Percentiles rank a stretch among this genome's conserved stretches.
These are phyloP conservation scores for Acanthornis magna DNA, from an alignment of 2,797 vertebrate genomes.

Conservation along the genomic window DNA sequence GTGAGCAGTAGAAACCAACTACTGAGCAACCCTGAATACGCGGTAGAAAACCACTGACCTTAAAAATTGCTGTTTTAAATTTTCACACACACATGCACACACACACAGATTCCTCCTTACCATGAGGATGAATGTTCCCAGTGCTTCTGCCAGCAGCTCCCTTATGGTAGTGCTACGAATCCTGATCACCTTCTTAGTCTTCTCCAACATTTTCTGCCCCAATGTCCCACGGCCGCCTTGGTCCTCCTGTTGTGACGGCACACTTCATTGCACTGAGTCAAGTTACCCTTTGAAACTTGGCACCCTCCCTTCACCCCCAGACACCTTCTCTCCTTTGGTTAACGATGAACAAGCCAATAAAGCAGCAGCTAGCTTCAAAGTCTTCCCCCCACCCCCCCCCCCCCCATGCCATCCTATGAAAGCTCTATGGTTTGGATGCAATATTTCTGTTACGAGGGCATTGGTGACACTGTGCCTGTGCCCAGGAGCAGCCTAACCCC, in stretches of 20 bases:
- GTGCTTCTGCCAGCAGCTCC: conserved; percentile 80
- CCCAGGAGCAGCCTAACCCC: background rate
- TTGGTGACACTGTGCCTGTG: background rate
- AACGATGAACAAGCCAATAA: conserved; percentile 50
- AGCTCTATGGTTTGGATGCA: background rate
- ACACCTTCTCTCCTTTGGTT: conserved; percentile 34
- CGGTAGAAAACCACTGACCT: background rate
- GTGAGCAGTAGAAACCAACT: background rate
- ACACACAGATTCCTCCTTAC: conserved; percentile 70
- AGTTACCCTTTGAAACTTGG: conserved; percentile 56
- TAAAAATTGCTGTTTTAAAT: background rate
- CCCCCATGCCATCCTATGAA: background rate
- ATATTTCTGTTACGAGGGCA: background rate
- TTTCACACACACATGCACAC: background rate
- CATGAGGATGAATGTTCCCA: conserved; percentile 87
- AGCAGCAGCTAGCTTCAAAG: background rate
- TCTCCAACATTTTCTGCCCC: background rate
- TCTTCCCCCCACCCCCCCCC: background rate
- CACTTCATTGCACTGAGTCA: background rate
- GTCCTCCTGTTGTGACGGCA: conserved; percentile 7
- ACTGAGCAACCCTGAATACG: background rate
- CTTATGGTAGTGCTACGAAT: conserved; percentile 68
- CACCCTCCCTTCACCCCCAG: background rate
- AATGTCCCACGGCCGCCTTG: rapidly evolving
- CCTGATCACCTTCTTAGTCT: conserved; percentile 21